Conservation (phyloP, 2,888 invertebrate genomes). For the Scaptomyza polygonia region DNA sequence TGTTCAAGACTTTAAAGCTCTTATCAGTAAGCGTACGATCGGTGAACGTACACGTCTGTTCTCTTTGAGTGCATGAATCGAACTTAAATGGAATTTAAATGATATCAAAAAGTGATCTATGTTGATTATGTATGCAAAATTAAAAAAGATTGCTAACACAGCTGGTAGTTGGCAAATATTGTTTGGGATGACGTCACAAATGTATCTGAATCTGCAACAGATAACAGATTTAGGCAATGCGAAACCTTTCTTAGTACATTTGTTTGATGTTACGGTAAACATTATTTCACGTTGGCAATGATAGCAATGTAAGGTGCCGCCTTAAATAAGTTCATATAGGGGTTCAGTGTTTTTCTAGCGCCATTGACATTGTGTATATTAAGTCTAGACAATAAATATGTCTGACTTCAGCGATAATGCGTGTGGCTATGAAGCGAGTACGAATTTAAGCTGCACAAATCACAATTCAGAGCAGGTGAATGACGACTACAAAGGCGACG, state of each 20-base stretch:
- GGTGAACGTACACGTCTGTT: no score
- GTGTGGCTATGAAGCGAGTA: background rate
- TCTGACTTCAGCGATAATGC: constrained; percentile 6
- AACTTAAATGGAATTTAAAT: no score
- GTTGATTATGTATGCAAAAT: background rate
- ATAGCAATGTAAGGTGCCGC: background rate
- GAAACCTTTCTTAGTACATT: background rate
- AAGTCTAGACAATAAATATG: constrained; percentile 5
- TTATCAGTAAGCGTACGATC: no score
- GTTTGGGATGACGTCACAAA: background rate
- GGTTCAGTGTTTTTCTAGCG: background rate
- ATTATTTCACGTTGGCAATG: background rate
- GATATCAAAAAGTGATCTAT: background rate
- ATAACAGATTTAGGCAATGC: background rate
- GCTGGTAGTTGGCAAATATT: background rate
- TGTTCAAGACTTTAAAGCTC: no score
- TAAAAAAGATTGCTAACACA: background rate
- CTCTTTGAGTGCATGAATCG: no score
- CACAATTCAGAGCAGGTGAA: background rate
- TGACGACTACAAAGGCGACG: background rate
- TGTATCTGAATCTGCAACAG: no score
- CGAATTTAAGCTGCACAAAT: background rate
- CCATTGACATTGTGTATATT: background rate
- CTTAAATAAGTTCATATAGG: background rate
- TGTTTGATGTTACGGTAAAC: background rate